Base-by-base conservation (phyloP, 2,888 invertebrate species). In the Teinopalpus imperialis region DNA sequence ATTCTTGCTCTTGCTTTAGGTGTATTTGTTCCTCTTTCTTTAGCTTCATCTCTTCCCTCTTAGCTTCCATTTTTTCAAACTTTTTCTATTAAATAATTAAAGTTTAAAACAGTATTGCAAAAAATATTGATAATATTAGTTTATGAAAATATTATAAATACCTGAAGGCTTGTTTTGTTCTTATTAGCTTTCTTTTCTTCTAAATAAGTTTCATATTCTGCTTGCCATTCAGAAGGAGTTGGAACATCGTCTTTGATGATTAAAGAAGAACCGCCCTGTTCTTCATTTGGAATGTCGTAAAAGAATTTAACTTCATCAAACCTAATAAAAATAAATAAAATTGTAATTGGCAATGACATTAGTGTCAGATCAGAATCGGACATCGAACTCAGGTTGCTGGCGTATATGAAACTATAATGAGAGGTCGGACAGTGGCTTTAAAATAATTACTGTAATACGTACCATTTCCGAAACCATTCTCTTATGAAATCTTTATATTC, bases 381-480 rank as follows among this genome's bases (percentile, higher is more conserved):
- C n/a, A n/a, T n/a, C n/a, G n/a, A n/a, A n/a, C n/a, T n/a, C n/a
- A n/a, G n/a, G n/a, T n/a, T n/a, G n/a, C n/a, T n/a, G n/a, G n/a
- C n/a, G n/a, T n/a, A n/a, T n/a, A n/a, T n/a, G n/a, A n/a, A n/a
- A n/a, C n/a, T n/a, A n/a, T n/a, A 29, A n/a, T 12, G 1, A 32
- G 6, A 14, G n/a, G n/a, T n/a, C n/a, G n/a, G n/a, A n/a, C n/a
- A n/a, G n/a, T n/a, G n/a, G n/a, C n/a, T 43, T 27, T n/a, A 24
- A 31, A 29, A 0, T 18, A 3, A 21, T 21, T 7, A n/a, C 21
- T 1, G 8, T 7, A 5, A n/a, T 23, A 27, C 4, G 20, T 14
- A 82, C 83, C 83, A 83, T 56, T 64, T 63, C n/a, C 55, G 48
- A 57, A 82, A 79, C 83, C 85, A 85, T 30, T 63, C 54, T 46